Percentiles rank a stretch among this genome's conserved stretches.
Conservation (phyloP, 1,140 invertebrate species). For the Helicoverpa armigera region DNA sequence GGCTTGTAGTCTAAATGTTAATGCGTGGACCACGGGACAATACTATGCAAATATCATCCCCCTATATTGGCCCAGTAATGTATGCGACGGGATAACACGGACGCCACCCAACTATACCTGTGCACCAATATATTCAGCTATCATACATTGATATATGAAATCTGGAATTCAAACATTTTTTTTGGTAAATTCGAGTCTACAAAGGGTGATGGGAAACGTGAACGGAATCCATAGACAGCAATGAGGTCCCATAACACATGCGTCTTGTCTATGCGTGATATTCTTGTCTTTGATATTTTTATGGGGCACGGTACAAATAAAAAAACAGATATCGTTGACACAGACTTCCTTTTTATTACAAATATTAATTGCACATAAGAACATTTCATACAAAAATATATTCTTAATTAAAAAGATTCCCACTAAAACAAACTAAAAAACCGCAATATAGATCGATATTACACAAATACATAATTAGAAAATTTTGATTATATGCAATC, state of each 20-base stretch:
- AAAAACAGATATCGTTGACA: constrained; percentile 62
- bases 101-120: constrained; percentile 43
- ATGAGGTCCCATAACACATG: neutral
- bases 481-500: constrained; percentile 63
- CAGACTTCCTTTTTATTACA: constrained; percentile 82
- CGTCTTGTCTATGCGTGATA: neutral
- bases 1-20: constrained; percentile 70
- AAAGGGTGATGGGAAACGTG: constrained; percentile 6
- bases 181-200: neutral
- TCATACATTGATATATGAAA: constrained; percentile 2
- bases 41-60: constrained; percentile 71
- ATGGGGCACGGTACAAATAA: constrained; percentile 36
- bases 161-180: neutral
- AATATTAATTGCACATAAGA: constrained; percentile 85
- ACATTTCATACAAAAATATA: constrained; percentile 85
- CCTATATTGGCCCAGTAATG: constrained; percentile 60
- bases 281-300: too few relatives aligned
- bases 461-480: constrained; percentile 67
- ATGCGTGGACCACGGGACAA: constrained; percentile 65
- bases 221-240: neutral
- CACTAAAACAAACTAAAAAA: constrained; percentile 83
- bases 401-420: constrained; percentile 83
- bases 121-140: constrained; percentile 18
- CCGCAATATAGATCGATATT: constrained; percentile 66
- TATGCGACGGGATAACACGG: constrained; percentile 58